phyloP scores from a whole-genome alignment of 2,113 vertebrate genomes.

The Phalacrocorax brasilianus region DNA sequence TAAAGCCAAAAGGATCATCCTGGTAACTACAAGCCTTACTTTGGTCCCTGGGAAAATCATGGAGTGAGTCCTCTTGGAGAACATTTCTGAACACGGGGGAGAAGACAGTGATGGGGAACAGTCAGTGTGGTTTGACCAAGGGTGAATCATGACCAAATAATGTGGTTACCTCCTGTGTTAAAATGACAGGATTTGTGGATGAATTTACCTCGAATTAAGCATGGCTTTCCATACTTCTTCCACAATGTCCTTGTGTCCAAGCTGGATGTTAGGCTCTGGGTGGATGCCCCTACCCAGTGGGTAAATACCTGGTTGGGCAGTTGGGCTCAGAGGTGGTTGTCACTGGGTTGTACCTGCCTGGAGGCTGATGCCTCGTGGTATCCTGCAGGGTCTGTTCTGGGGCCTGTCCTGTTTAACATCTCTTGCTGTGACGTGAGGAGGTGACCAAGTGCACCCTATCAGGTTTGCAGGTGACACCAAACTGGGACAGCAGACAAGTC shows the following conservation, averaged over 20 bases:
- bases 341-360: background rate
- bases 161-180: background rate
- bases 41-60: background rate
- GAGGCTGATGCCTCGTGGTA: background rate
- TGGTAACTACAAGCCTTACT: background rate
- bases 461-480: background rate
- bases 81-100: background rate
- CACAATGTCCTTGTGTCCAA: background rate
- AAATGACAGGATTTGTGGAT: background rate
- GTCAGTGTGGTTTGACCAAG: background rate
- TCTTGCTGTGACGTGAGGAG: background rate
- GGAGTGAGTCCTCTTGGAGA: background rate
- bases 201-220: background rate
- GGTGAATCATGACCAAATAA: background rate
- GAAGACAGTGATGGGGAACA: background rate
- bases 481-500: background rate
- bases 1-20: background rate
- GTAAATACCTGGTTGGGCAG: background rate
- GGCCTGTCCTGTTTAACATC: background rate
- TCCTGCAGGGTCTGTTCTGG: background rate
- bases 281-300: background rate
- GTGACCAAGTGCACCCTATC: background rate
- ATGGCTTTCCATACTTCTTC: background rate
- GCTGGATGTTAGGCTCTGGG: background rate
- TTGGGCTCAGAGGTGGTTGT: background rate